Conservation (phyloP, 2,888 invertebrate species). For the Entomobrya multifasciata region DNA sequence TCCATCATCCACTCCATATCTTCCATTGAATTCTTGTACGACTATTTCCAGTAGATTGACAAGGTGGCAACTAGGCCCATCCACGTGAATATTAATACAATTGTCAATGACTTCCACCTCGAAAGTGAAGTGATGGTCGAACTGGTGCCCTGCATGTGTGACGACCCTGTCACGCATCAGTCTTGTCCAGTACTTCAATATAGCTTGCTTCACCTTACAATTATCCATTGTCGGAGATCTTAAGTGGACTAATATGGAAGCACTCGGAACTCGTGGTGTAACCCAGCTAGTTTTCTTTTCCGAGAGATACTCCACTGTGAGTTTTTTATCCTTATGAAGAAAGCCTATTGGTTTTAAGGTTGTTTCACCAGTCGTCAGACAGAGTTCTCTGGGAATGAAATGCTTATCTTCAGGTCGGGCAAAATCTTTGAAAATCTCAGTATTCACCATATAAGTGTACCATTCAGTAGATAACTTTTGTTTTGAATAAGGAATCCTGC, state of each 20-base stretch:
- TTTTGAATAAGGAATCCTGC: slow-evolving; percentile 9
- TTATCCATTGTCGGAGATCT: background rate
- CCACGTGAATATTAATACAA: background rate
- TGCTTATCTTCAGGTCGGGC: too few species aligned
- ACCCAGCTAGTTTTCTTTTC: background rate
- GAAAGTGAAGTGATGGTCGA: background rate
- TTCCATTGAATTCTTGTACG: background rate
- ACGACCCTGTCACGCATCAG: background rate
- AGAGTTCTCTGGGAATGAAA: background rate
- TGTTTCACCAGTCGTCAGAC: background rate
- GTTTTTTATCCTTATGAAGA: background rate
- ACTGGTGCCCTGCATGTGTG: background rate
- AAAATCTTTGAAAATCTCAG: too few species aligned
- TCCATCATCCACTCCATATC: background rate
- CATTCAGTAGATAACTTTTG: too few species aligned
- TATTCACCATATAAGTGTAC: too few species aligned
- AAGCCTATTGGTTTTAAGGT: too few species aligned
- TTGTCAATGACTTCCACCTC: background rate
- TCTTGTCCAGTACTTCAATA: background rate
- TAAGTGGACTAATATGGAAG: background rate
- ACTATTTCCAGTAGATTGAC: background rate
- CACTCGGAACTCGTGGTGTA: background rate
- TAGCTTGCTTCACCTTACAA: slow-evolving; percentile 3
- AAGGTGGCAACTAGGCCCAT: slow-evolving; percentile 28
- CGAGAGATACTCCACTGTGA: background rate